These are phyloP conservation scores for Zoanthus gigantus DNA, from an alignment of 92 coral and sea anemone species.

Conservation along the genomic window DNA sequence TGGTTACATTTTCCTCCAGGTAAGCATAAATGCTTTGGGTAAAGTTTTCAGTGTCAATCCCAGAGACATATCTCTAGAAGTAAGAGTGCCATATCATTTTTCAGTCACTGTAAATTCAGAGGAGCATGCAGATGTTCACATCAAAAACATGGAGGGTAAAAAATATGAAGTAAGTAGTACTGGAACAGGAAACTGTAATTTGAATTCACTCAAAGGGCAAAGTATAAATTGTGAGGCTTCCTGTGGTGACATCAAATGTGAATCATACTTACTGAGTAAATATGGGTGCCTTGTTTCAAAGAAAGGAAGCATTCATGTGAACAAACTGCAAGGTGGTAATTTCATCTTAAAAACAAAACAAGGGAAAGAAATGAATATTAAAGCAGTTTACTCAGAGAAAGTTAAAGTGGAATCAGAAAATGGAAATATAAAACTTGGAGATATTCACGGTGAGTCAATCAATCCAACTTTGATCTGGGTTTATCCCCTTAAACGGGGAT, in stretches of 20 bases:
- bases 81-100: conserved; percentile 76
- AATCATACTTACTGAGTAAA: conserved; percentile 72
- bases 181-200: conserved; percentile 66
- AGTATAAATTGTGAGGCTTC: conserved; percentile 59
- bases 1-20: not conserved
- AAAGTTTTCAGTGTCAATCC: conserved; percentile 55
- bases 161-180: conserved; percentile 56
- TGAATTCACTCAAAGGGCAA: conserved; percentile 71
- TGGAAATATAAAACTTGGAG: conserved; percentile 83
- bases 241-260: conserved; percentile 75
- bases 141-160: conserved; percentile 75
- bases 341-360: conserved; percentile 70
- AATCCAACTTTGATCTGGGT: no score
- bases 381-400: conserved; percentile 75
- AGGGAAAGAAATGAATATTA: conserved; percentile 66
- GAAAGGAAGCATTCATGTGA: conserved; percentile 71
- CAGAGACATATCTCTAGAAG: conserved; percentile 61
- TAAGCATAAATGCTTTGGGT: not conserved
- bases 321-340: conserved; percentile 87
- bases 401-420: conserved; percentile 64
- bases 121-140: conserved; percentile 67
- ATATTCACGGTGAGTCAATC: conserved; percentile 84
- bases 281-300: conserved; percentile 68
- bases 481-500: no score
- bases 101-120: conserved; percentile 59